phyloP scores from a whole-genome alignment of 1,140 invertebrate species.

The Geopemphigus sp. region DNA sequence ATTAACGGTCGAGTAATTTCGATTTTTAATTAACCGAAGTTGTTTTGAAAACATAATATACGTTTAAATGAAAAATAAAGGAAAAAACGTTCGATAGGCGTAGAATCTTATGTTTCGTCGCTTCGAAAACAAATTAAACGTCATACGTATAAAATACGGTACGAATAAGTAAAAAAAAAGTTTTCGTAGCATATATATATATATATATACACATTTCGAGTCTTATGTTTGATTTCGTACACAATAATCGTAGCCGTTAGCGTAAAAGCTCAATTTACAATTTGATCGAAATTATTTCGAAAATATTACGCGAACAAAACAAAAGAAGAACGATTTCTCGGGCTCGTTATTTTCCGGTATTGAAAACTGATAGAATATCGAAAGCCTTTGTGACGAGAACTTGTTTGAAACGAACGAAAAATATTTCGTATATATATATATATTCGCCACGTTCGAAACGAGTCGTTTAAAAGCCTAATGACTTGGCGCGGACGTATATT shows the following conservation, averaged over 20 bases:
- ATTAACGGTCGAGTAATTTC: too few species aligned
- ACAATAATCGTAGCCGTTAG: neutral
- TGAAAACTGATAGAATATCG: neutral
- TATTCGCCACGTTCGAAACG: too few species aligned
- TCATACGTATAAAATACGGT: neutral
- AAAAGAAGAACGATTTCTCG: constrained; percentile 11
- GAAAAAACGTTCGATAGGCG: neutral
- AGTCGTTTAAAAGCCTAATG: too few species aligned
- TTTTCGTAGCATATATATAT: neutral
- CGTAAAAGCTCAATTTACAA: constrained; percentile 17
- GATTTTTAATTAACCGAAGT: too few species aligned
- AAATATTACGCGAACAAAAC: neutral
- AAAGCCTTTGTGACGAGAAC: neutral
- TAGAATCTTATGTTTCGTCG: neutral
- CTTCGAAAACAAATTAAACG: neutral
- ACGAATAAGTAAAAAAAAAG: neutral
- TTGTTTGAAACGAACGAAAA: neutral
- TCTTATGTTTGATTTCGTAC: neutral
- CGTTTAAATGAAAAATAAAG: too few species aligned
- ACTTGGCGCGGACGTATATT: too few species aligned
- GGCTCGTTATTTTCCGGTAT: neutral
- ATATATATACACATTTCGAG: too few species aligned
- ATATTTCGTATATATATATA: too few species aligned
- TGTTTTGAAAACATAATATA: too few species aligned
- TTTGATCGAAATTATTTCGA: constrained; percentile 13